phyloP scores from a whole-genome alignment of 2,888 invertebrate species.

The Aromia moschata region DNA sequence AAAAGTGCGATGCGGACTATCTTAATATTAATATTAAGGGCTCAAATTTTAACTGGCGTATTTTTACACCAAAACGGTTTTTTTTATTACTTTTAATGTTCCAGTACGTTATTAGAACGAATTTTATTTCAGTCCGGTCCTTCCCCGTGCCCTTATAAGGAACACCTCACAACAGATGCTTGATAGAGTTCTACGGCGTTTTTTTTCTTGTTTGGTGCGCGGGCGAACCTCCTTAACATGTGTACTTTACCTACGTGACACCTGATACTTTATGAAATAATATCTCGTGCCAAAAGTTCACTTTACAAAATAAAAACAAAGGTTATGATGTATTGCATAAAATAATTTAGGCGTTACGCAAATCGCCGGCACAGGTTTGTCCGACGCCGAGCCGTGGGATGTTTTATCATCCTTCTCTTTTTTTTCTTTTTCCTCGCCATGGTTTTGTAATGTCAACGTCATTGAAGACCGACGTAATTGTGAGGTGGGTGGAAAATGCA shows the following conservation, averaged over 20 bases:
- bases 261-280: slow-evolving; percentile 32
- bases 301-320: slow-evolving; percentile 33
- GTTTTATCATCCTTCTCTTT: no score
- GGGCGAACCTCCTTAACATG: slow-evolving; percentile 29
- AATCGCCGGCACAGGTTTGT: neutral
- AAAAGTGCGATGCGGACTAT: no score
- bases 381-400: no score
- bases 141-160: slow-evolving; percentile 10
- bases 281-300: slow-evolving; percentile 33
- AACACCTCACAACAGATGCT: slow-evolving; percentile 15
- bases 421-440: no score
- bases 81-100: no score
- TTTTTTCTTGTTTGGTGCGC: slow-evolving; percentile 26
- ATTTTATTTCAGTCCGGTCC: slow-evolving; percentile 10
- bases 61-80: no score
- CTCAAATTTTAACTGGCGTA: no score
- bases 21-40: no score
- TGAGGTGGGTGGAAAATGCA: no score
- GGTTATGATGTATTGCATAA: slow-evolving; percentile 28
- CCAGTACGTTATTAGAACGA: no score
- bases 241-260: slow-evolving; percentile 29
- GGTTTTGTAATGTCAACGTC: no score
- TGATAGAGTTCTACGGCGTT: slow-evolving; percentile 17
- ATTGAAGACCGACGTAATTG: no score
- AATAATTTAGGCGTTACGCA: slow-evolving; percentile 11